Percentiles rank a stretch among this genome's conserved stretches.
phyloP scores from a whole-genome alignment of 2,113 vertebrate species.

The Trogon surrucura region DNA sequence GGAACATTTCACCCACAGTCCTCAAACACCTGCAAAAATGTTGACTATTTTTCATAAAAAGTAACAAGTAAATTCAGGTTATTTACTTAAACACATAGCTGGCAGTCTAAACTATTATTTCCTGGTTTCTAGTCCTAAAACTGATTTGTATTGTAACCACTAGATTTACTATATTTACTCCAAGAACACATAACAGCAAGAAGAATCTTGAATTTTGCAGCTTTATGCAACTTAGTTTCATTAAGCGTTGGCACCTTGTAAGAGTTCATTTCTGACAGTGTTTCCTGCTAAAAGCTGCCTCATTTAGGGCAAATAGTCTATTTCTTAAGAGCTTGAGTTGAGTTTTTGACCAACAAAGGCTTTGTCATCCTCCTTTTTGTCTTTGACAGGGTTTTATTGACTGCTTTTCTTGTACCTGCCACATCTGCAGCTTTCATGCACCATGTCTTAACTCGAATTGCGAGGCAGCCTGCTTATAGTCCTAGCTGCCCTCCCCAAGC shows the following conservation, averaged over 20 bases:
- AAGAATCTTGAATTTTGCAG: neutral
- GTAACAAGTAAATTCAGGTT: neutral
- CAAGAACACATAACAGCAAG: neutral
- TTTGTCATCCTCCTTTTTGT: neutral
- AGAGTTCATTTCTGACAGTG: neutral
- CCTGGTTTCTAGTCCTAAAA: neutral
- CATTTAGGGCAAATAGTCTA: neutral
- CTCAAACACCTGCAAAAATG: neutral
- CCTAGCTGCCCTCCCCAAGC: neutral
- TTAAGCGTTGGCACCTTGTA: neutral
- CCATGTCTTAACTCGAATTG: neutral
- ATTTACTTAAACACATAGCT: neutral
- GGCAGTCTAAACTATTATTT: neutral
- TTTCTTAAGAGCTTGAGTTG: neutral
- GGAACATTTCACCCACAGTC: neutral
- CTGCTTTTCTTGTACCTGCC: neutral
- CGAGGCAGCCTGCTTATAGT: neutral
- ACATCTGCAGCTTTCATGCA: neutral
- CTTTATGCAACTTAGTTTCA: neutral
- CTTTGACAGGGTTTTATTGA: neutral
- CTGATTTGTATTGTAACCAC: neutral
- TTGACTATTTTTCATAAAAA: neutral
- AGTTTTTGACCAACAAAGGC: neutral
- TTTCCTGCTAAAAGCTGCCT: neutral
- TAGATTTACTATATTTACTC: neutral